A percentile compares a stretch with the other conserved stretches of the same genome.
Evolutionary conservation across 2,113 vertebrate genomes (phyloP).

Genomic region (Dromaius novaehollandiae): DNA sequence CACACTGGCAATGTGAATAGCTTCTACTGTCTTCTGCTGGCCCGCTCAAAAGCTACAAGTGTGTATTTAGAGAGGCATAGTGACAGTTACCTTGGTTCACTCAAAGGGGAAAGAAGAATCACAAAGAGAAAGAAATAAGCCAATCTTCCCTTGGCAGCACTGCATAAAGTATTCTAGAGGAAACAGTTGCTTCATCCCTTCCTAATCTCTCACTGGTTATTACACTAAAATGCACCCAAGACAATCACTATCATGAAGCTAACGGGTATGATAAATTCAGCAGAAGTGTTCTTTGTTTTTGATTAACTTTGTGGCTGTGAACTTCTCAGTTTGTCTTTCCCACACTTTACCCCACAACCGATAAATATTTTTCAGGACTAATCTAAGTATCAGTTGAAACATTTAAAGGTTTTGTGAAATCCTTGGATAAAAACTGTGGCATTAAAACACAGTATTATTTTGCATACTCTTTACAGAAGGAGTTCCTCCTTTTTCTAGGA

Average conservation of each 20-base stretch:
- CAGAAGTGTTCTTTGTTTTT: conserved; percentile 34
- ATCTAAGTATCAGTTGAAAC: conserved; percentile 3
- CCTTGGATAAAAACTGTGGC: conserved; percentile 3
- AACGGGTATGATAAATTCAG: conserved; percentile 66
- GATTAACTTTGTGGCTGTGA: conserved; percentile 56
- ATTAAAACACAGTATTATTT: conserved; percentile 47
- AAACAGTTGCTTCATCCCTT: conserved; percentile 56
- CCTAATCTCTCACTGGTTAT: conserved; percentile 58
- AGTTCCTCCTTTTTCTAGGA: conserved; percentile 69
- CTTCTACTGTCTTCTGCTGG: background rate
- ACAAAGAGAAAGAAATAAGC: conserved; percentile 54
- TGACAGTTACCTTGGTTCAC: background rate
- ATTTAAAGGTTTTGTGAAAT: conserved; percentile 36
- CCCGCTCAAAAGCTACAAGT: background rate
- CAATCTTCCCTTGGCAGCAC: conserved; percentile 22
- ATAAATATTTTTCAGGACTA: conserved; percentile 25
- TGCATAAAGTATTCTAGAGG: conserved; percentile 47
- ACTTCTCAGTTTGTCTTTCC: conserved; percentile 7
- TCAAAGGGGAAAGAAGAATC: conserved; percentile 36
- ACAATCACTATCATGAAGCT: conserved; percentile 68
- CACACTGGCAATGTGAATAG: background rate
- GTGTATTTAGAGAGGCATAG: background rate
- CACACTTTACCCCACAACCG: background rate
- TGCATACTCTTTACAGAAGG: conserved; percentile 52
- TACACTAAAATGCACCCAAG: conserved; percentile 63